Evolutionary conservation across 2,888 invertebrate species (phyloP), one percentile per base, ranked within the genome.

Genomic region (Philonicus albiceps): DNA sequence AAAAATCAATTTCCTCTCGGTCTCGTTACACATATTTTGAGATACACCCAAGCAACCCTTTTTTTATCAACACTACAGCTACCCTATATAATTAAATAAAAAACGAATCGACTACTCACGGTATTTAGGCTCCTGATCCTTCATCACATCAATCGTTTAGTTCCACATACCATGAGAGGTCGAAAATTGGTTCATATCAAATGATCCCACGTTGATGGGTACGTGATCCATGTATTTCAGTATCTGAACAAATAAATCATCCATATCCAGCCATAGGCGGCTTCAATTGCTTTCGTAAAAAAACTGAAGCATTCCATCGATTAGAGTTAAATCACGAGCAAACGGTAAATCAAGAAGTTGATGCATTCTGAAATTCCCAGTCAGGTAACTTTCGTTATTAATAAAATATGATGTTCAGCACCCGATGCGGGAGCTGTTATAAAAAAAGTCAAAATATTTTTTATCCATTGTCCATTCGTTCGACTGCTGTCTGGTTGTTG

Each of bases 301-400:
- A 34, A 53, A 16, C 49, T 64, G 11, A 22, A 22, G 55, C 76
- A 55, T 86, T 43, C 74, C 16, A 75, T 19, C 75, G 74, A 86
- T 86, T 86, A 55, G 76, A 76, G 37, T 86, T 76, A 86, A 31
- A 86, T 74, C 75, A 86, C 43, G n/a, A 55, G n/a, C n/a, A 27
- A 86, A 86, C 85, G 74, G 85, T 86, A 86, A 86, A 86, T 53
- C 75, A 22, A 74, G 31, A 73, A 49, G 13, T 49, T 1, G 85
- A 31, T 11, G 43, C 53, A 53, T 80, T 53, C 80, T 80, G 37
- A 16, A 80, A 76, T 40, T 76, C 19, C 40, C 40, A 76, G 16
- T 22, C 34, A 76, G 11, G 64, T 64, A n/a, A 76, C 76, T 76
- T 76, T 76, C 76, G 34, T 76, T 76, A 76, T 76, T 64, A 40